A percentile compares a stretch with the other conserved stretches of the same genome.
Conservation (phyloP, 2,113 vertebrate genomes). For the Pachyramphus minor region DNA sequence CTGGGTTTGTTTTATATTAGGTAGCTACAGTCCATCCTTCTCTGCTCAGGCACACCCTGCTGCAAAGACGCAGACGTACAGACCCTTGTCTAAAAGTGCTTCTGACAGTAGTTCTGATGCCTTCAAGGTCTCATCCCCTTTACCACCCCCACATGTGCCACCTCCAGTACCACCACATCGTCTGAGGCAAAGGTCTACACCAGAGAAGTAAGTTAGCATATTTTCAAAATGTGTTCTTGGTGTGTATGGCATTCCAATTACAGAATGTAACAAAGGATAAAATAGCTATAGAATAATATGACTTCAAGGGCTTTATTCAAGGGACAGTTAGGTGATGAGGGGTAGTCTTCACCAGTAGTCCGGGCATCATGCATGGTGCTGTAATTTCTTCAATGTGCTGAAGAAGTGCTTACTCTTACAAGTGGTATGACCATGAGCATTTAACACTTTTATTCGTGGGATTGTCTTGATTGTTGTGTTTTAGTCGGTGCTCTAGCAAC, state of each 20-base stretch:
- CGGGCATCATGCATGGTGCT: not conserved
- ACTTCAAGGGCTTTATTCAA: not conserved
- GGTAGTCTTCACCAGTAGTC: not conserved
- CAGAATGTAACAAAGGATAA: not conserved
- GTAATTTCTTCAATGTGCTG: not conserved
- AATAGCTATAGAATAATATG: not conserved
- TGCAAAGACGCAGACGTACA: constrained; percentile 91
- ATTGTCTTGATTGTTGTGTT: not conserved
- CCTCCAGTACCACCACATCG: constrained; percentile 83
- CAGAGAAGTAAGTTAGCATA: constrained; percentile 80
- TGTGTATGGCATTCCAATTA: not conserved
- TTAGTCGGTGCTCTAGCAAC: not conserved
- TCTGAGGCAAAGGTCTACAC: constrained; percentile 79
- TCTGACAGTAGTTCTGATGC: constrained; percentile 79
- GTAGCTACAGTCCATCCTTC: constrained; percentile 76
- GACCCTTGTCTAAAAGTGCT: constrained; percentile 88
- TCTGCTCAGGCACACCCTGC: constrained; percentile 87
- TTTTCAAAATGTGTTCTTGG: not conserved
- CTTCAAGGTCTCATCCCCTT: constrained; percentile 74
- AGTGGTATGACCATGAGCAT: not conserved
- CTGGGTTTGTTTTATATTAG: constrained; percentile 64
- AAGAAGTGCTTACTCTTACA: not conserved
- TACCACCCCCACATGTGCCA: constrained; percentile 78
- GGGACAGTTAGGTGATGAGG: not conserved
- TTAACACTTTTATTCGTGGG: not conserved